phyloP scores from a whole-genome alignment of 2,113 vertebrate species.

The Phycodurus eques region DNA sequence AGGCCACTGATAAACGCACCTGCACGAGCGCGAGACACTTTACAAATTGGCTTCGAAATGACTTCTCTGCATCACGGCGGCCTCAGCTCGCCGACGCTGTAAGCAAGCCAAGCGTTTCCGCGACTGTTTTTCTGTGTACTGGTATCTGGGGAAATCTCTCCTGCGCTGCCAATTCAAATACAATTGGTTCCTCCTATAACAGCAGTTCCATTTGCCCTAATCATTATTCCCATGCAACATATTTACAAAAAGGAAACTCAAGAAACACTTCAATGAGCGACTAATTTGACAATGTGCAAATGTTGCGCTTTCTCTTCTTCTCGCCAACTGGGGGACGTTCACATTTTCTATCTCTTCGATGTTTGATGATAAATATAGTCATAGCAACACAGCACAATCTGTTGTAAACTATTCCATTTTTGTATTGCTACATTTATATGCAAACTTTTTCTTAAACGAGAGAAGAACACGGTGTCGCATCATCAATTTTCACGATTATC shows the following conservation, averaged over 20 bases:
- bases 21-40: conserved; percentile 47
- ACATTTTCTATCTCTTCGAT: not conserved
- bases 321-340: not conserved
- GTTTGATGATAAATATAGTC: no score
- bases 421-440: no score
- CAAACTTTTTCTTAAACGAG: no score
- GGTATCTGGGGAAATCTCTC: conserved; percentile 64
- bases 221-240: conserved; percentile 57
- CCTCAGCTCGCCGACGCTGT: conserved; percentile 63
- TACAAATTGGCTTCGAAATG: conserved; percentile 75
- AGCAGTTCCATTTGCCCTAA: conserved; percentile 60
- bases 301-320: conserved; percentile 18
- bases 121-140: conserved; percentile 49
- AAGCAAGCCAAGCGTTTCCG: conserved; percentile 64
- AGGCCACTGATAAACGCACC: conserved; percentile 26
- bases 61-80: conserved; percentile 66
- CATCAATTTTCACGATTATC: no score
- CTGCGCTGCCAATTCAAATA: conserved; percentile 51
- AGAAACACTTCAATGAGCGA: conserved; percentile 42
- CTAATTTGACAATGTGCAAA: conserved; percentile 29
- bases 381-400: not conserved
- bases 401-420: no score
- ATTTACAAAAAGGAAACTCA: conserved; percentile 48
- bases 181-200: conserved; percentile 65
- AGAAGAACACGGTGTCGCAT: no score